These are phyloP conservation scores for Anoplophora glabripennis DNA, from an alignment of 1,140 invertebrate genomes.

Conservation along the genomic window DNA sequence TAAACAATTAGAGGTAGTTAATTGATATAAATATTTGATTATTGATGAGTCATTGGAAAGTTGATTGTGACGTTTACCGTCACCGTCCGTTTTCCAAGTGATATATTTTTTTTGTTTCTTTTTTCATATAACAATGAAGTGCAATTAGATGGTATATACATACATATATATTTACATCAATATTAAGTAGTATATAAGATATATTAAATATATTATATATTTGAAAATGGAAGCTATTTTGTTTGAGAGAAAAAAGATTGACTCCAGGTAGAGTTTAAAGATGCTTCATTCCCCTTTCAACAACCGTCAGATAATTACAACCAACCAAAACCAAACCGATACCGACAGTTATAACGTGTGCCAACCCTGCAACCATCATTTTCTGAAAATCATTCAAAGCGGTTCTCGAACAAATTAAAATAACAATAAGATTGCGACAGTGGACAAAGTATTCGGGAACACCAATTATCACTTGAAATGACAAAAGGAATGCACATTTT, in stretches of 20 bases:
- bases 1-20: slow-evolving; percentile 48
- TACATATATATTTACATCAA: slow-evolving; percentile 56
- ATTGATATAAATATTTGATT: slow-evolving; percentile 44
- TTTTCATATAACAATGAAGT: slow-evolving; percentile 53
- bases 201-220: slow-evolving; percentile 52
- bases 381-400: too few species aligned
- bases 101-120: slow-evolving; percentile 35
- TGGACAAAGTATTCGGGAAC: too few species aligned
- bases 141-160: slow-evolving; percentile 56
- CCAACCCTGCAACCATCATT: slow-evolving; percentile 1
- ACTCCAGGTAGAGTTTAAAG: slow-evolving; percentile 52
- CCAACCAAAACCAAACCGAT: slow-evolving; percentile 51
- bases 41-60: slow-evolving; percentile 24
- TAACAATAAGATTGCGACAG: too few species aligned
- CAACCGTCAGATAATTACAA: slow-evolving; percentile 48
- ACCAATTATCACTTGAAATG: too few species aligned
- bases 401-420: too few species aligned
- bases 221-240: slow-evolving; percentile 51
- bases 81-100: slow-evolving; percentile 31
- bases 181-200: slow-evolving; percentile 54
- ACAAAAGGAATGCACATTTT: too few species aligned
- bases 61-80: slow-evolving; percentile 22
- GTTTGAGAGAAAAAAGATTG: slow-evolving; percentile 61
- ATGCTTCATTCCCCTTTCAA: slow-evolving; percentile 46
- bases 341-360: slow-evolving; percentile 47